Evolutionary conservation across 2,888 invertebrate genomes (phyloP).

Genomic region (Tinea pellionella): DNA sequence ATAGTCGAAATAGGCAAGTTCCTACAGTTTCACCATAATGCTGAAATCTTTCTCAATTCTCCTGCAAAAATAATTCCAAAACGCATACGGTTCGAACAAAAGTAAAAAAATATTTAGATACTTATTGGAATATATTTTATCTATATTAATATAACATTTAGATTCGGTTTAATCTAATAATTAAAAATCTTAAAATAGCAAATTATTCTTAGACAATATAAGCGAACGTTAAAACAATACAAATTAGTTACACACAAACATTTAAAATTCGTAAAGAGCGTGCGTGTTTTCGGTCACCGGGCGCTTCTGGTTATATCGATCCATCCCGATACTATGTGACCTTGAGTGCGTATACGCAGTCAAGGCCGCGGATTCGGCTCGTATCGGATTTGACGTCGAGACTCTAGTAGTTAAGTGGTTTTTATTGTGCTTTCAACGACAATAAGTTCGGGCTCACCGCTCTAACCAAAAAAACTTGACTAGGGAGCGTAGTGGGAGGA

Average conservation of each 20-base stretch:
- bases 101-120: no score
- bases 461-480: conserved; percentile 32
- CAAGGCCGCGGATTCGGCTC: conserved; percentile 45
- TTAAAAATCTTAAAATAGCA: no score
- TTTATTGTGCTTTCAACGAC: conserved; percentile 45
- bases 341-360: conserved; percentile 40
- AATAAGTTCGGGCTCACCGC: conserved; percentile 51
- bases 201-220: neutral
- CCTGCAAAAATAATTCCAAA: no score
- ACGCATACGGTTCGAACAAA: no score
- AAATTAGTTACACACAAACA: neutral
- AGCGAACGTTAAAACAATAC: neutral
- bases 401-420: conserved; percentile 33
- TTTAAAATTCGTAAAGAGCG: neutral
- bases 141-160: no score
- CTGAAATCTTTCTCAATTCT: no score
- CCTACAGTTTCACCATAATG: no score
- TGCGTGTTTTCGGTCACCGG: conserved; percentile 15
- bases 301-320: conserved; percentile 19
- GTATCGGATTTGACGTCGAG: conserved; percentile 28
- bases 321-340: conserved; percentile 22
- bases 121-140: no score
- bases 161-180: no score
- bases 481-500: conserved; percentile 29
- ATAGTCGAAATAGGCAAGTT: no score